Evolutionary conservation across 37 sponge, comb jelly and placozoan species (phyloP).

Genomic region (Mnemiopsis leidyi): DNA sequence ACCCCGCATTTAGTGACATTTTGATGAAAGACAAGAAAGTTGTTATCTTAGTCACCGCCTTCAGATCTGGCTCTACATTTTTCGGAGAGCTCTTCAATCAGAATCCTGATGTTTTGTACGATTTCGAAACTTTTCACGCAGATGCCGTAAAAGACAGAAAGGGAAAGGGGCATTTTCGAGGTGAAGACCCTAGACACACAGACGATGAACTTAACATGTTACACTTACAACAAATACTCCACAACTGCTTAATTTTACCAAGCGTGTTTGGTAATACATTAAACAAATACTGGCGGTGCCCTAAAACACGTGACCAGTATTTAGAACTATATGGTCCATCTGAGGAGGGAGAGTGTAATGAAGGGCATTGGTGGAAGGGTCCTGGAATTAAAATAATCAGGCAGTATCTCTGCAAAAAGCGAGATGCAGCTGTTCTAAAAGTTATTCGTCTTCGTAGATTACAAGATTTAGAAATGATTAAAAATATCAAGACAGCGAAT

Average conservation of each 20-base stretch:
- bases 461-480: conserved; percentile 12
- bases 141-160: not conserved
- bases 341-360: not conserved
- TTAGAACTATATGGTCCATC: too few relatives aligned
- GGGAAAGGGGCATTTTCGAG: not conserved
- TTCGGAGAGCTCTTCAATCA: conserved; percentile 52
- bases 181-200: not conserved
- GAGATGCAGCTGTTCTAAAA: conserved; percentile 3
- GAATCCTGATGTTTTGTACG: conserved; percentile 50
- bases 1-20: not conserved
- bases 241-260: conserved; percentile 7
- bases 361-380: not conserved
- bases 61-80: conserved; percentile 50
- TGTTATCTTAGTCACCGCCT: not conserved
- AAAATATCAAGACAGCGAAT: conserved; percentile 9
- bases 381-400: not conserved
- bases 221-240: not conserved
- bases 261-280: not conserved
- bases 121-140: conserved; percentile 23
- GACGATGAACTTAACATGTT: conserved; percentile 23
- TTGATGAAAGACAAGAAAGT: not conserved
- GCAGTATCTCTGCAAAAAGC: not conserved
- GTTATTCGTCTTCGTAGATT: conserved; percentile 10
- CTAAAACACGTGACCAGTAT: too few relatives aligned
- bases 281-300: conserved; percentile 39